Base-by-base conservation (phyloP, 2,888 invertebrate species). In the Zonitis immaculata region DNA sequence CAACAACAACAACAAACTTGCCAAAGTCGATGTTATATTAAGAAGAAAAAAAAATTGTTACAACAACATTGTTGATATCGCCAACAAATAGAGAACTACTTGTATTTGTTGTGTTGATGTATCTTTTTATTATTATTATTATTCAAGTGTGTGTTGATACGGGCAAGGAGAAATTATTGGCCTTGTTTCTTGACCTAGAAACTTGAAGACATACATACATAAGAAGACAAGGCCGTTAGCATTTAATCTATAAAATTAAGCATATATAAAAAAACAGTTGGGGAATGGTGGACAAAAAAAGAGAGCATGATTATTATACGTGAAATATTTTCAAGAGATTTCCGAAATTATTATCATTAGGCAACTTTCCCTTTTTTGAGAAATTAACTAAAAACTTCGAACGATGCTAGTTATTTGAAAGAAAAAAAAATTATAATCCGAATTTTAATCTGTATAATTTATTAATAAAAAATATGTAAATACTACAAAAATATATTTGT, bases 121-220 rank as follows among this genome's bases (percentile, higher is more conserved):
- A 39, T 39, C 39, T 14, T 18, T 39, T 39, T 39, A 18, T 18
- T 39, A 5, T 22, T 22, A 22, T 22, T 22, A 22, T 22, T 22
- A 22, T 39, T 16, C 18, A 18, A 39, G 11, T 39, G 45, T 47
- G 45, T 47, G 48, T 53, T 43, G 44, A 56, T 51, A 57, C 63
- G 62, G 63, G 47, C 56, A 56, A 71, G 73, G 76, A 76, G 76
- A 76, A 76, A 76, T 76, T 76, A 71, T 71, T 75, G 76, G 71
- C 77, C 77, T 77, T 77, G 76, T 76, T 77, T 74, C 73, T 73
- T 77, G 76, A 76, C 77, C 76, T 74, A 76, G 75, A 76, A 76
- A 76, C 72, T 68, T 66, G 68, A 71, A 74, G 73, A 72, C 74
- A 74, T 67, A 74, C 74, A 74, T 67, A 74, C 74, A 74, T 74